Conservation (phyloP, 37 sponge, comb jelly and placozoan species). For the Amphimedon queenslandica region DNA sequence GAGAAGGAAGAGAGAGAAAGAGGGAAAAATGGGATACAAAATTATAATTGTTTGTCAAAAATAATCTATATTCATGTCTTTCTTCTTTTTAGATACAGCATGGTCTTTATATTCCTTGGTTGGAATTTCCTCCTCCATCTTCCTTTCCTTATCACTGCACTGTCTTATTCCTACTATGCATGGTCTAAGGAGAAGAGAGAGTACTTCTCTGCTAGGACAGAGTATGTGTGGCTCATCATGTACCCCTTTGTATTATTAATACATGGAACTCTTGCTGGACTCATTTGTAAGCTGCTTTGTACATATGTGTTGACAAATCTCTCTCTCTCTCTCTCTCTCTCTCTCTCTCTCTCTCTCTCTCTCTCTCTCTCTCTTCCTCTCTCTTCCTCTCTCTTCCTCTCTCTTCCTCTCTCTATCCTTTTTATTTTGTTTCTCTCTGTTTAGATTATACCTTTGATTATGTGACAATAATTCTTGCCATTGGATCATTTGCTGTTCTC, state of each 20-base stretch:
- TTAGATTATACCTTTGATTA: slow-evolving; percentile 35
- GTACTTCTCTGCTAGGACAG: not conserved
- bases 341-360: not conserved
- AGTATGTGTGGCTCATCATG: slow-evolving; percentile 18
- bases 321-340: too few species aligned
- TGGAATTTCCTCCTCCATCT: slow-evolving; percentile 23
- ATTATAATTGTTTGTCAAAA: not conserved
- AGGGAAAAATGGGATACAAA: not conserved
- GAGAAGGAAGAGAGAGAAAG: not conserved
- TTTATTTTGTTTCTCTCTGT: not conserved
- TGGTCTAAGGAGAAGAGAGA: not conserved
- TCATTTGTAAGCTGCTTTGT: slow-evolving; percentile 30
- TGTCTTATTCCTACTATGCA: not conserved
- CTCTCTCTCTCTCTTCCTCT: not conserved
- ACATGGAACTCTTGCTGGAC: slow-evolving; percentile 10
- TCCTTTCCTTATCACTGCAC: not conserved
- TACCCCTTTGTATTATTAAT: slow-evolving; percentile 8
- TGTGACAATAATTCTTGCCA: slow-evolving; percentile 3
- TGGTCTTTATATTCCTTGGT: slow-evolving; percentile 39
- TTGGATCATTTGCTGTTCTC: slow-evolving; percentile 25
- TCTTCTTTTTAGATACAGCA: slow-evolving; percentile 16
- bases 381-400: not conserved
- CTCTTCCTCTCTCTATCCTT: too few species aligned
- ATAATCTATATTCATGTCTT: not conserved
- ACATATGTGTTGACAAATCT: not conserved